Base-by-base conservation (phyloP, 2,113 vertebrate species). In the Epinephelus cyanopodus region DNA sequence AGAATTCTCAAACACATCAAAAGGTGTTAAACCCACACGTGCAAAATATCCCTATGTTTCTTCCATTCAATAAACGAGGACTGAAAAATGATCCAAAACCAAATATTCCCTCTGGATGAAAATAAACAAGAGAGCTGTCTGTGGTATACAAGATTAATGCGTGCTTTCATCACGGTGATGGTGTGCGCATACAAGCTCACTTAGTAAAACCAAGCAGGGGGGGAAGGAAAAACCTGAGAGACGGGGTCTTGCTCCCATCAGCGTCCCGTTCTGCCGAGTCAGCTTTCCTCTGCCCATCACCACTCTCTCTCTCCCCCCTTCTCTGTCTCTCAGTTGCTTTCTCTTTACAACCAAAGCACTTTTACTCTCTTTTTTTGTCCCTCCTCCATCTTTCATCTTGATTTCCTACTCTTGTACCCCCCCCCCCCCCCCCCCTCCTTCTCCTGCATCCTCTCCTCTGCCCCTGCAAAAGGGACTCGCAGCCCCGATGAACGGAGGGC, bases 211-310 rank as follows among this genome's bases (percentile, higher is more conserved):
- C 58, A 74, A 81, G 66, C n/a, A 6, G 60, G 21, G 25, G 6
- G 11, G 14, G 13, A 53, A 12, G 2, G 19, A 67, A 62, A 84
- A 63, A 7, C 33, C n/a, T 21, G 56, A 68, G 81, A 69, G 82
- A 77, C 57, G 63, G 87, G 85, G 91, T 92, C 87, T 75, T 87
- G 82, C 86, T 86, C 90, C 87, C 89, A 67, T 81, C 87, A 89
- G 88, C 74, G 60, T 85, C 72, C 58, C 66, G 25, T 86, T 90
- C 81, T 94, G 93, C 93, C 62, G 86, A 87, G 87, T 94, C 92
- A 93, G 94, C 93, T 54, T 74, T 89, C 25, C 80, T 78, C 60
- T 76, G 72, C 61, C 81, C 79, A 74, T 92, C 89, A 81, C 64
- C 33, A 3, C 66, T 42, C 67, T 25, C 77, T 23, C 53, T 58